Percentiles rank a stretch among this genome's conserved stretches.
phyloP scores from a whole-genome alignment of 2,888 invertebrate genomes.

The Julus scandinavius region DNA sequence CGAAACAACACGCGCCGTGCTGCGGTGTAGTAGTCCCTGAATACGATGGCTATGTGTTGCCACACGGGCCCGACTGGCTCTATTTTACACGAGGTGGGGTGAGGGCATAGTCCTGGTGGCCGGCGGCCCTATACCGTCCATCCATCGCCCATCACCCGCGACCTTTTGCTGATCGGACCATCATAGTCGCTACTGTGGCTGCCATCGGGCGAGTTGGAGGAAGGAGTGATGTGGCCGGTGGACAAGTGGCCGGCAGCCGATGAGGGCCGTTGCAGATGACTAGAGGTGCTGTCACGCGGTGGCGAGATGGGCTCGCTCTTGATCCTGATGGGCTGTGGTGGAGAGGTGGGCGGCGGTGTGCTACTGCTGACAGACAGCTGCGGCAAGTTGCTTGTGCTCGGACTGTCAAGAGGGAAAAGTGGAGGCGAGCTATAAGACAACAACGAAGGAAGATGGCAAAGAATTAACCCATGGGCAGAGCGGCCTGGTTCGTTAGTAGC shows the following conservation, averaged over 20 bases:
- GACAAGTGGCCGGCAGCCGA: slow-evolving; percentile 63
- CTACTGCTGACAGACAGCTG: slow-evolving; percentile 61
- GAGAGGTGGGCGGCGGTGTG: slow-evolving; percentile 59
- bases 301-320: slow-evolving; percentile 97
- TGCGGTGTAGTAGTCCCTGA: slow-evolving; percentile 46
- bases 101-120: not conserved
- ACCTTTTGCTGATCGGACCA: slow-evolving; percentile 74
- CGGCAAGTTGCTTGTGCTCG: slow-evolving; percentile 58
- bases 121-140: slow-evolving; percentile 72
- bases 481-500: slow-evolving; percentile 50
- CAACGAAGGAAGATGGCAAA: slow-evolving; percentile 31
- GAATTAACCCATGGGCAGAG: slow-evolving; percentile 45
- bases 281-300: slow-evolving; percentile 76
- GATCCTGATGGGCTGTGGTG: slow-evolving; percentile 66
- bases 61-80: slow-evolving; percentile 41
- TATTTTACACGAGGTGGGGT: slow-evolving; percentile 31
- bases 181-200: slow-evolving; percentile 64
- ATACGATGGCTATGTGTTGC: slow-evolving; percentile 35
- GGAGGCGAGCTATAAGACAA: slow-evolving; percentile 53
- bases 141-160: slow-evolving; percentile 82
- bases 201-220: slow-evolving; percentile 67
- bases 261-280: slow-evolving; percentile 70
- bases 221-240: slow-evolving; percentile 75
- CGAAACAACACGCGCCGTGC: slow-evolving; percentile 40
- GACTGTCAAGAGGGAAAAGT: slow-evolving; percentile 57